phyloP scores from a whole-genome alignment of 1,140 invertebrate genomes.

The Pollicipes pollicipes region DNA sequence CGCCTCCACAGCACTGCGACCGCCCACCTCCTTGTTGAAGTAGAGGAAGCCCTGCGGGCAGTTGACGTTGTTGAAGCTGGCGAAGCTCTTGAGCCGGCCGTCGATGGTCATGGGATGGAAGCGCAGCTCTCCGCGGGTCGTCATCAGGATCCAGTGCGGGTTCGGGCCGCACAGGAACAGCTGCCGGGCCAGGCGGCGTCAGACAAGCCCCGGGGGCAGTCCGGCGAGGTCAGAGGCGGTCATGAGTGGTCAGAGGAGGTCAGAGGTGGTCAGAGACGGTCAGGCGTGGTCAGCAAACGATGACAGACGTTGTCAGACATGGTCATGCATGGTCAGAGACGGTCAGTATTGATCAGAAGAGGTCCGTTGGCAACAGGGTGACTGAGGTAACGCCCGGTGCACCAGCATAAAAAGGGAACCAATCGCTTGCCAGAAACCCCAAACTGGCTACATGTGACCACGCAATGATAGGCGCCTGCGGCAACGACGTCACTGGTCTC shows the following conservation, averaged over 20 bases:
- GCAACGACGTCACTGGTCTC: too few relatives aligned
- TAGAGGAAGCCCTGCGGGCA: slow-evolving; percentile 92
- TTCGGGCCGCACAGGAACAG: slow-evolving; percentile 73
- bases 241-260: too few relatives aligned
- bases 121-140: slow-evolving; percentile 66
- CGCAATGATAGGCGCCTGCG: too few relatives aligned
- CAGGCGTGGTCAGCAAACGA: neutral
- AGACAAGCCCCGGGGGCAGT: too few relatives aligned
- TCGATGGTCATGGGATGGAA: slow-evolving; percentile 79
- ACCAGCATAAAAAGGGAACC: too few relatives aligned
- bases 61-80: slow-evolving; percentile 90
- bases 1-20: too few relatives aligned
- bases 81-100: slow-evolving; percentile 62
- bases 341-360: neutral
- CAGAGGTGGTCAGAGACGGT: neutral
- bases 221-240: too few relatives aligned
- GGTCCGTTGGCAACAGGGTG: too few relatives aligned
- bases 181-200: slow-evolving; percentile 16
- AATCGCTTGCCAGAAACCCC: too few relatives aligned
- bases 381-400: too few relatives aligned
- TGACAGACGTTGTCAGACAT: neutral
- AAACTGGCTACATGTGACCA: too few relatives aligned
- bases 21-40: slow-evolving; percentile 67
- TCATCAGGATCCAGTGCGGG: slow-evolving; percentile 79
- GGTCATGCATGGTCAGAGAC: neutral